Conservation (phyloP, 1,140 invertebrate species). For the Propsilocerus akamusi region DNA sequence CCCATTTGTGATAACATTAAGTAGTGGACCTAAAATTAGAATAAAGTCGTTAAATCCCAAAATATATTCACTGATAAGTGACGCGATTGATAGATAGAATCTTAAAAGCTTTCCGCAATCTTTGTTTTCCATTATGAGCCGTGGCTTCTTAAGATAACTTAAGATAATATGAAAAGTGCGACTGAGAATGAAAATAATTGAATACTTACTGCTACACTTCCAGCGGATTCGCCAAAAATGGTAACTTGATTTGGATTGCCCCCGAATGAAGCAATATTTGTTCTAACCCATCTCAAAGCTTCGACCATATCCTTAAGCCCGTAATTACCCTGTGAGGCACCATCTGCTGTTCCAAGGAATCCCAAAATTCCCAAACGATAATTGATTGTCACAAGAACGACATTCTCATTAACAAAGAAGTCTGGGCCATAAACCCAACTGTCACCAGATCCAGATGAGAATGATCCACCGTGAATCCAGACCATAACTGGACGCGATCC, state of each 20-base stretch:
- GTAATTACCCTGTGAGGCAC: slow-evolving; percentile 35
- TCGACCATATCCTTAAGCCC: slow-evolving; percentile 40
- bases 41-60: neutral
- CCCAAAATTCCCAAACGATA: slow-evolving; percentile 47
- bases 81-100: no score
- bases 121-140: no score
- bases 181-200: slow-evolving; percentile 30
- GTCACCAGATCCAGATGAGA: slow-evolving; percentile 31
- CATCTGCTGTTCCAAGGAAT: slow-evolving; percentile 32
- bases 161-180: no score
- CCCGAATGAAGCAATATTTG: slow-evolving; percentile 33
- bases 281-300: slow-evolving; percentile 38
- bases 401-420: slow-evolving; percentile 36
- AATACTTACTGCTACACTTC: slow-evolving; percentile 26
- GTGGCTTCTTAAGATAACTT: no score
- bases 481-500: neutral
- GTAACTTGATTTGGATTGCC: slow-evolving; percentile 33
- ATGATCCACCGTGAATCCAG: slow-evolving; percentile 47
- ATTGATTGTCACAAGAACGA: slow-evolving; percentile 47
- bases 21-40: slow-evolving; percentile 16
- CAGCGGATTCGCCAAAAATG: slow-evolving; percentile 33
- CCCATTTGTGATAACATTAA: slow-evolving; percentile 13
- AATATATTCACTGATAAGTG: neutral
- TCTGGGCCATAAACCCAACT: slow-evolving; percentile 28
- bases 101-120: no score